phyloP scores from a whole-genome alignment of 2,113 vertebrate genomes.

The Proteles cristata region DNA sequence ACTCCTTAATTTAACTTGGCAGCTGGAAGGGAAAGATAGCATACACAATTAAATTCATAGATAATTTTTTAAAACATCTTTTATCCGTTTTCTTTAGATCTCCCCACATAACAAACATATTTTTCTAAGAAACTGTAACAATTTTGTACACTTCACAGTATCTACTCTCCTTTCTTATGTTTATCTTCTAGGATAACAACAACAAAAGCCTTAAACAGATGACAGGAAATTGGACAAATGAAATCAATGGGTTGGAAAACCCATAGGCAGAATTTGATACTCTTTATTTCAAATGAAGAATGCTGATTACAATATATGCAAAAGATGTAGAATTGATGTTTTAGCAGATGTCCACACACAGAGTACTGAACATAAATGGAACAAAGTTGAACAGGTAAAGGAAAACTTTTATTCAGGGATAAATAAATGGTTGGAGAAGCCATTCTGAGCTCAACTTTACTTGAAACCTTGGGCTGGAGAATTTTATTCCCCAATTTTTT shows the following conservation, averaged over 20 bases:
- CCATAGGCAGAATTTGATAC: background rate
- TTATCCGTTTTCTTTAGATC: conserved; percentile 13
- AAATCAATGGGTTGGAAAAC: background rate
- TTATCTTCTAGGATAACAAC: background rate
- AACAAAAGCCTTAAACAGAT: background rate
- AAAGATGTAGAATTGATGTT: background rate
- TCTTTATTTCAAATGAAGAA: background rate
- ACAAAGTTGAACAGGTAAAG: background rate
- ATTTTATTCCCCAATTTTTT: background rate
- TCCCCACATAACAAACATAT: background rate
- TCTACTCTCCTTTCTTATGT: background rate
- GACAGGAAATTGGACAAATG: background rate
- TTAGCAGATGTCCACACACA: background rate
- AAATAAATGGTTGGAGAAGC: background rate
- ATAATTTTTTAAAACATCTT: conserved; percentile 43
- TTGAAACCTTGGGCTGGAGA: background rate
- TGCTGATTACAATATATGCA: background rate
- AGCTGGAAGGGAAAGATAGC: conserved; percentile 35
- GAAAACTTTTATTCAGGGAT: background rate
- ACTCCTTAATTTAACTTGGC: conserved; percentile 45
- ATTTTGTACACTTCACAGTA: background rate
- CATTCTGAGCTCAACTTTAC: background rate
- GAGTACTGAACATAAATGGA: background rate
- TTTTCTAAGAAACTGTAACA: conserved; percentile 9
- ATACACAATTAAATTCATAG: conserved; percentile 26